Evolutionary conservation across 2,797 vertebrate genomes (phyloP), one percentile per base, ranked within the genome.

Genomic region (Pitangus sulphuratus): DNA sequence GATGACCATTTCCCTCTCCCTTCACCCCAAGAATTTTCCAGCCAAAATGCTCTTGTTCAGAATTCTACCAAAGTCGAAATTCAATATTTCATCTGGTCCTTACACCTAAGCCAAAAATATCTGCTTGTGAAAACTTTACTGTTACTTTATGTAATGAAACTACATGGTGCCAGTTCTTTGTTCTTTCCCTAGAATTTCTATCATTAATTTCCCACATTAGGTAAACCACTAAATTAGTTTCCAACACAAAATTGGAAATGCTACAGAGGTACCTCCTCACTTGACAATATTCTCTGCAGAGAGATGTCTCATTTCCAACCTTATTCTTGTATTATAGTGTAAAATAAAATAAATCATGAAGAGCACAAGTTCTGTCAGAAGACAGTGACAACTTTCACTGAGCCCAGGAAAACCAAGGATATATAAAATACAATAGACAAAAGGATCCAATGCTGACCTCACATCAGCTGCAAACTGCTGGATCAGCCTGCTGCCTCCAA

Each of bases 401-500:
- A 89, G 69, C 11, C 12, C 76, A 61, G 39, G 81, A 91, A 87
- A 24, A 12, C 1, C 47, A 79, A 78, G 31, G 24, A 69, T 42
- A 87, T 33, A 78, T 3, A 65, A 83, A 94, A 71, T 7, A 11
- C 0, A 8, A 62, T 6, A 81, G 64, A 69, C 79, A 78, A 80
- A 94, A 78, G 31, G 35, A 85, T 87, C 44, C 56, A 68, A 16
- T 35, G 64, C 37, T 89, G 89, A 87, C 69, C 93, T 95, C 76
- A 17, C 51, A 69, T 61, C 66, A 80, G 42, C 9, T 84, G 39
- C 83, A 78, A 96, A 95, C 33, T 93, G 71, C 79, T 92, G 69
- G 72, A 91, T 91, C 87, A 90, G 74, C 88, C 48, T 44, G 11
- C 66, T 94, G 12, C 53, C 37, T 94, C 70, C 88, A 68, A 95